Conservation (phyloP, 2,888 invertebrate genomes). For the Drosophila vallismaia region DNA sequence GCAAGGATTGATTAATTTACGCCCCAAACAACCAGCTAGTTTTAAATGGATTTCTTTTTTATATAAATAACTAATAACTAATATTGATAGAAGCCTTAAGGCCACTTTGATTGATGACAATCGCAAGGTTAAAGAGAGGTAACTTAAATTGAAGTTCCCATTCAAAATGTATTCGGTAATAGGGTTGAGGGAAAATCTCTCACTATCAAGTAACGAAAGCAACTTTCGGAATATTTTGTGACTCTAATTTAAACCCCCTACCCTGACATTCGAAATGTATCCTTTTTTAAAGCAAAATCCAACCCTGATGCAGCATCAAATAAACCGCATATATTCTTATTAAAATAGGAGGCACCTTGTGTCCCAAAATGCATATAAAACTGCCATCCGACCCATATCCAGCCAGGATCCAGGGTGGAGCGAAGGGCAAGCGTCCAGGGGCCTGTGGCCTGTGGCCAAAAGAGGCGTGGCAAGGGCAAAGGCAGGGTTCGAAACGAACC, state of each 20-base stretch:
- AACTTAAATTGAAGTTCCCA: background rate
- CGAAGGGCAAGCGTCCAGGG: background rate
- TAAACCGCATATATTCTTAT: slow-evolving; percentile 77
- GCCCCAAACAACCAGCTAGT: slow-evolving; percentile 18
- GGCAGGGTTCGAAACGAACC: slow-evolving; percentile 3
- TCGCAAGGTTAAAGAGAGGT: background rate
- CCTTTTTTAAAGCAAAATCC: slow-evolving; percentile 19
- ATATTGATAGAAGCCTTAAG: slow-evolving; percentile 28
- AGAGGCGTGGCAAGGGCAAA: slow-evolving; percentile 21
- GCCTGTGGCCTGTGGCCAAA: background rate
- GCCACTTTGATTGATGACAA: slow-evolving; percentile 28
- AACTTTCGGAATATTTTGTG: slow-evolving; percentile 3
- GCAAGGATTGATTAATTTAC: slow-evolving; percentile 50
- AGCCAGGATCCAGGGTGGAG: background rate
- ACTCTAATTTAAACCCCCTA: slow-evolving; percentile 24
- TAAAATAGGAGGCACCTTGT: slow-evolving; percentile 65
- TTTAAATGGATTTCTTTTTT: slow-evolving; percentile 7
- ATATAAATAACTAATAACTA: slow-evolving; percentile 23
- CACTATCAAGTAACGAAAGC: slow-evolving; percentile 1
- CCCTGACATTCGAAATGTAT: slow-evolving; percentile 6
- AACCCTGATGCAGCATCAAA: slow-evolving; percentile 59
- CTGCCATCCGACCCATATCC: slow-evolving; percentile 21
- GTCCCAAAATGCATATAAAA: slow-evolving; percentile 75
- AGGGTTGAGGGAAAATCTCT: background rate
- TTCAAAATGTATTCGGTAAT: background rate